These are phyloP conservation scores for Volucella inanis DNA, from an alignment of 2,888 invertebrate species.

Conservation along the genomic window DNA sequence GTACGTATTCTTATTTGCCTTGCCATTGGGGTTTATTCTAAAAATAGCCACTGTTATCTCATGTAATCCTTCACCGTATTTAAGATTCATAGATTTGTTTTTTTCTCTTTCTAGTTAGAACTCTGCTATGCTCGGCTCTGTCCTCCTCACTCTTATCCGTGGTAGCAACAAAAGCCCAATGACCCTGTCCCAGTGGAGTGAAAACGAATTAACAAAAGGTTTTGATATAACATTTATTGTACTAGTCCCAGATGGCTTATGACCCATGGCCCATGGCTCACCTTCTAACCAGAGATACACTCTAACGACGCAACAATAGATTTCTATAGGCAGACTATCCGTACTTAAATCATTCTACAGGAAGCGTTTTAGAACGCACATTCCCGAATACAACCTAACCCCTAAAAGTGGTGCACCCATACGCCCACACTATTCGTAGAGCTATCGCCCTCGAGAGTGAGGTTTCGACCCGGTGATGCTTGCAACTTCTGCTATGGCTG, in stretches of 20 bases:
- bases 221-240: constrained; percentile 55
- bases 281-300: constrained; percentile 49
- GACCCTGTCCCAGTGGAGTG: constrained; percentile 47
- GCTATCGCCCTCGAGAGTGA: constrained; percentile 26
- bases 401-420: constrained; percentile 11
- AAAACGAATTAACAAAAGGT: constrained; percentile 61
- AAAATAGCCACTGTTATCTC: constrained; percentile 60
- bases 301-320: constrained; percentile 55
- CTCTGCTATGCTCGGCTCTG: not conserved
- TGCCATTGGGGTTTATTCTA: constrained; percentile 53
- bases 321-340: constrained; percentile 35
- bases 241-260: constrained; percentile 38
- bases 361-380: constrained; percentile 61
- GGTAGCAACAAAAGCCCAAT: constrained; percentile 54
- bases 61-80: constrained; percentile 65
- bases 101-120: not conserved
- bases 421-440: not conserved
- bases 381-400: constrained; percentile 12
- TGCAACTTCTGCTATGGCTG: constrained; percentile 9
- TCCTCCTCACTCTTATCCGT: constrained; percentile 4
- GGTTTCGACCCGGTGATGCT: constrained; percentile 12
- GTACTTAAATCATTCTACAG: constrained; percentile 53
- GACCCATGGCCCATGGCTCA: constrained; percentile 4
- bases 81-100: constrained; percentile 50
- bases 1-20: constrained; percentile 22